Evolutionary conservation across 2,113 vertebrate species (phyloP).

Genomic region (Rhabdornis inornatus): DNA sequence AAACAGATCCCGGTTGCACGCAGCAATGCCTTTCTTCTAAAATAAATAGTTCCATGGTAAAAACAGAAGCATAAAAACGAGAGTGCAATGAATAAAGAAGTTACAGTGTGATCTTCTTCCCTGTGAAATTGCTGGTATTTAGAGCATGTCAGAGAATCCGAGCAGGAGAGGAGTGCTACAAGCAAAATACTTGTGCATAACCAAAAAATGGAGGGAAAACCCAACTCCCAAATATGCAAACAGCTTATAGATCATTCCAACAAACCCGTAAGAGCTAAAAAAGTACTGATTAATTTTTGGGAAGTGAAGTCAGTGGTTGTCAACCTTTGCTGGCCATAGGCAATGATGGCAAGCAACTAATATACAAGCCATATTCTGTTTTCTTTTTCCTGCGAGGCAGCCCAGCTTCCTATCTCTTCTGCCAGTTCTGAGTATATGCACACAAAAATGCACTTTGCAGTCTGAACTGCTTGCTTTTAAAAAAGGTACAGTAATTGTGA

Average conservation of each 20-base stretch:
- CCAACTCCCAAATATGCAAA: background rate
- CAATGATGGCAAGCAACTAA: background rate
- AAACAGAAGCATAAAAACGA: background rate
- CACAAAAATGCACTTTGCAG: background rate
- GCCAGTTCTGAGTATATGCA: background rate
- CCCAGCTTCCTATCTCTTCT: background rate
- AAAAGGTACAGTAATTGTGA: background rate
- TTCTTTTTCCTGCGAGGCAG: background rate
- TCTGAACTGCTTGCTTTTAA: background rate
- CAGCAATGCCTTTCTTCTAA: background rate
- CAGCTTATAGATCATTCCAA: background rate
- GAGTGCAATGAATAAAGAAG: background rate
- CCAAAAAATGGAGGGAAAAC: background rate
- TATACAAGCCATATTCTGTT: background rate
- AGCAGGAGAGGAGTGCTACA: background rate
- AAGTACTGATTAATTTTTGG: background rate
- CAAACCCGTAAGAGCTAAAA: background rate
- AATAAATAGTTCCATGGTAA: background rate
- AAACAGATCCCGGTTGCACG: background rate
- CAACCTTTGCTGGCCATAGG: background rate
- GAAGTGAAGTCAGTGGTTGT: background rate
- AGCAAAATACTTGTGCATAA: background rate
- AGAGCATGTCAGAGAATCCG: background rate
- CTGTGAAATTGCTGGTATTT: background rate
- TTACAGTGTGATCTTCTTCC: background rate